Evolutionary conservation across 2,113 vertebrate genomes (phyloP).

Genomic region (Syrrhaptes paradoxus): DNA sequence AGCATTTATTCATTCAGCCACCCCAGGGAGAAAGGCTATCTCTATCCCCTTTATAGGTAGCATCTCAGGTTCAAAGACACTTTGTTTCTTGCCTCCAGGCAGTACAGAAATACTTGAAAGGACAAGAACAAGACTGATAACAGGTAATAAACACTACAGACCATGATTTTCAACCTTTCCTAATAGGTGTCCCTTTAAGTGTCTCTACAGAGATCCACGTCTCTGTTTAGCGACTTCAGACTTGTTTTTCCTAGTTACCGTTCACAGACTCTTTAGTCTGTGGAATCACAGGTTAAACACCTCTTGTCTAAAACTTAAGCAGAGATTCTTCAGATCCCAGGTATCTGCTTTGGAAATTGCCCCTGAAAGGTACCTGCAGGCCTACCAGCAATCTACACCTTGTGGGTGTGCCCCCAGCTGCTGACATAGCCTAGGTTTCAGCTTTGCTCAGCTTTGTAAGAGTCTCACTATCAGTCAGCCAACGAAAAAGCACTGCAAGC

Average conservation of each 20-base stretch:
- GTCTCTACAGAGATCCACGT: not conserved
- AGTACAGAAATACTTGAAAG: slow-evolving; percentile 7
- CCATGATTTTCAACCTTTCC: not conserved
- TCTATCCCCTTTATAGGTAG: not conserved
- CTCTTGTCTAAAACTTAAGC: not conserved
- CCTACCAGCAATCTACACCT: not conserved
- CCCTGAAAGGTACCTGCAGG: not conserved
- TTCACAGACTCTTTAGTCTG: not conserved
- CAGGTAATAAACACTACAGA: not conserved
- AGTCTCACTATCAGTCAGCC: not conserved
- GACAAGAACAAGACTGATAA: not conserved
- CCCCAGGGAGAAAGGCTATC: not conserved
- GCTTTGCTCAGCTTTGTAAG: not conserved
- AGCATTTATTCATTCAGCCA: not conserved
- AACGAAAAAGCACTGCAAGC: not conserved
- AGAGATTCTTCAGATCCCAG: not conserved
- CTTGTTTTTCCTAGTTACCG: not conserved
- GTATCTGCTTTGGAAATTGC: not conserved
- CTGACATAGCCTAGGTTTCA: not conserved
- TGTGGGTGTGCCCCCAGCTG: not conserved
- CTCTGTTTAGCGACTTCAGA: not conserved
- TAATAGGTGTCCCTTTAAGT: not conserved
- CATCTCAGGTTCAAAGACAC: not conserved
- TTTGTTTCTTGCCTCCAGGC: not conserved
- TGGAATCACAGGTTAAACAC: not conserved